phyloP scores from a whole-genome alignment of 2,113 vertebrate genomes.

The Oncorhynchus tshawytscha region DNA sequence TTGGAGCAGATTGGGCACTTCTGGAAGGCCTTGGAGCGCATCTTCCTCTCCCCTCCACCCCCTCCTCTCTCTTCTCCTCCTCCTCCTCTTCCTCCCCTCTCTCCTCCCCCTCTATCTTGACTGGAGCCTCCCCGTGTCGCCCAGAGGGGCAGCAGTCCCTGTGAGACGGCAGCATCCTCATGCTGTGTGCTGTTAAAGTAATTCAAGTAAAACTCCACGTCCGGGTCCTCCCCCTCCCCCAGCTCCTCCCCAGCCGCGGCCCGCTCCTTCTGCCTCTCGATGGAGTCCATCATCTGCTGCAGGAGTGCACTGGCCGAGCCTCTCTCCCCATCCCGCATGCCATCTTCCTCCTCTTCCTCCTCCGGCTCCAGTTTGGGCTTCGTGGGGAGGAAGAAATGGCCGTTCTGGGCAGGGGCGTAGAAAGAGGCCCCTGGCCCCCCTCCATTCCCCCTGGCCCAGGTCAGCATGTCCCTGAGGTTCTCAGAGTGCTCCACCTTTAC shows the following conservation, averaged over 20 bases:
- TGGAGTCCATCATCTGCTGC: conserved; percentile 93
- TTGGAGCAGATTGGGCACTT: conserved; percentile 99
- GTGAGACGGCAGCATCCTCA: conserved; percentile 76
- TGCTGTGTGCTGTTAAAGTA: conserved; percentile 86
- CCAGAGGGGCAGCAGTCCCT: conserved; percentile 87
- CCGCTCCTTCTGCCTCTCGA: conserved; percentile 78
- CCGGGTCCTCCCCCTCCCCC: conserved; percentile 84
- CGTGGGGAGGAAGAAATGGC: conserved; percentile 78
- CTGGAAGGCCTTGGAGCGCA: conserved; percentile 98
- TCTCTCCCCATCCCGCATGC: conserved; percentile 68
- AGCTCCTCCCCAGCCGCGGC: conserved; percentile 73
- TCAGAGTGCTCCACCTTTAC: conserved; percentile 57
- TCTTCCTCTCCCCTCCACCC: conserved; percentile 83
- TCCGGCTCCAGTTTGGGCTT: conserved; percentile 69
- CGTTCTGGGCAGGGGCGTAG: conserved; percentile 83
- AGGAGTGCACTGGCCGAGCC: conserved; percentile 90
- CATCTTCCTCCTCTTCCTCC: conserved; percentile 63
- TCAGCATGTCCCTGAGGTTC: conserved; percentile 20
- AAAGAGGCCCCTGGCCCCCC: conserved; percentile 61
- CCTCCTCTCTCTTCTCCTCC: conserved; percentile 33
- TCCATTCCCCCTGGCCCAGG: conserved; percentile 58
- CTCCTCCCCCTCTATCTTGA: conserved; percentile 60
- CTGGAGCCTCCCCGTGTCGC: conserved; percentile 60
- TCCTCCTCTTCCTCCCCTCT: conserved; percentile 21
- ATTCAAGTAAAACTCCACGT: conserved; percentile 99